Evolutionary conservation across 2,797 vertebrate genomes (phyloP), one percentile per base, ranked within the genome.

Genomic region (Enteromius fasciolatus): DNA sequence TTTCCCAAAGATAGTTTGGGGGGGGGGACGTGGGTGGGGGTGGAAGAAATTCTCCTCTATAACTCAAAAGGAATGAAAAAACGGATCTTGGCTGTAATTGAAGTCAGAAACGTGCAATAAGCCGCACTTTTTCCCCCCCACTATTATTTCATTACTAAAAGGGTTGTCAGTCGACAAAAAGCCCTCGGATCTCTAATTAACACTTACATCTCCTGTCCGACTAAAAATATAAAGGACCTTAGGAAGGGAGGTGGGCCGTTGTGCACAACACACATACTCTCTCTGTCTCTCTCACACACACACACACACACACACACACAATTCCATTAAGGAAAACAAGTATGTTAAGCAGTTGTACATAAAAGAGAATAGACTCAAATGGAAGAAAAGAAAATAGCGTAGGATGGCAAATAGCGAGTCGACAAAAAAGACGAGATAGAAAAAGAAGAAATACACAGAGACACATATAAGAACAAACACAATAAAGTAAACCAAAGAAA

Each of bases 101-200:
- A 93, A 92, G 92, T 93, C 90, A 92, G 89, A 88, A 89, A 91
- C 87, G 89, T 90, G 89, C 91, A 92, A 92, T 92, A 87, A 90
- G 70, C 87, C 90, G 83, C 89, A 91, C 91, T 91, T 89, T 87
- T 88, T 87, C 87, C 87, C 89, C 28, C 39, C 68, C 68, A 76
- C 92, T 90, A 94, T 94, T 94, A 94, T 94, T 94, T 93, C 92
- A 94, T 94, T 94, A 94, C 75, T 83, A 82, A 91, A 91, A 81
- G 86, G 89, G 89, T 92, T 92, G 91, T 89, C 91, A 91, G 87
- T 91, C 91, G 73, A 90, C 87, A 83, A 86, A 90, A 89, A 79
- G 89, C 86, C 89, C 81, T 81, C 39, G 88, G 68, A 33, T 86
- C 72, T 85, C 72, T 85, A 87, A 88, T 92, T 92, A 92, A 92